These are phyloP conservation scores for Synergus gifuensis DNA, from an alignment of 2,888 invertebrate genomes.

Conservation along the genomic window DNA sequence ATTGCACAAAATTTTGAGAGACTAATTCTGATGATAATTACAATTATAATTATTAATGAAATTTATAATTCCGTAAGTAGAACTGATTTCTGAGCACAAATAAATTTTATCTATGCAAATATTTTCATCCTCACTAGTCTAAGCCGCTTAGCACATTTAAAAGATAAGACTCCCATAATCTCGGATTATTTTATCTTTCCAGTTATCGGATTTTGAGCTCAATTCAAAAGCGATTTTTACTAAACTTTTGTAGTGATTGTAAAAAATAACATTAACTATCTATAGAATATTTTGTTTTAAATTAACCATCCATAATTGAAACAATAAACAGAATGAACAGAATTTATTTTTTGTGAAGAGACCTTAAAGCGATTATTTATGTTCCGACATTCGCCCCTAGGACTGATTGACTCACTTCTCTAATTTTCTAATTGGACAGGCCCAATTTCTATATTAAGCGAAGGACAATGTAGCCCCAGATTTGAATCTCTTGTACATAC, in stretches of 20 bases:
- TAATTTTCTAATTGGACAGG: constrained; percentile 50
- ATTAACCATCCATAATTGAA: neutral
- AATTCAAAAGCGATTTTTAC: neutral
- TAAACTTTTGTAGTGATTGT: neutral
- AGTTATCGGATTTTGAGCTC: neutral
- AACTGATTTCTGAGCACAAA: constrained; percentile 3
- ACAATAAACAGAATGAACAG: neutral
- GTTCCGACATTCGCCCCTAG: constrained; percentile 24
- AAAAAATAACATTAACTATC: neutral
- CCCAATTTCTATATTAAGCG: constrained; percentile 43
- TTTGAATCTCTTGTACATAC: neutral
- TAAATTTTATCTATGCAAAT: constrained; percentile 33
- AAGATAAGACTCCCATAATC: constrained; percentile 33
- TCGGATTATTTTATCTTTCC: constrained; percentile 7
- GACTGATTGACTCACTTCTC: constrained; percentile 45
- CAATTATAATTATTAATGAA: too few species aligned
- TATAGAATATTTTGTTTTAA: neutral
- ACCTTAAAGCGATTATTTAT: constrained; percentile 47
- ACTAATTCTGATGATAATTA: too few species aligned
- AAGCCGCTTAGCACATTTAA: constrained; percentile 16
- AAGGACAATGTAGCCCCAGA: constrained; percentile 2
- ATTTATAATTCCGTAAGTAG: too few species aligned
- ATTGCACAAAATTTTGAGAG: neutral
- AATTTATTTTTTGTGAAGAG: constrained; percentile 27
- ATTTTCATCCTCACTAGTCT: constrained; percentile 19